A percentile compares a stretch with the other conserved stretches of the same genome.
Conservation (phyloP, 2,888 invertebrate species). For the Kryphioiulus occultus region DNA sequence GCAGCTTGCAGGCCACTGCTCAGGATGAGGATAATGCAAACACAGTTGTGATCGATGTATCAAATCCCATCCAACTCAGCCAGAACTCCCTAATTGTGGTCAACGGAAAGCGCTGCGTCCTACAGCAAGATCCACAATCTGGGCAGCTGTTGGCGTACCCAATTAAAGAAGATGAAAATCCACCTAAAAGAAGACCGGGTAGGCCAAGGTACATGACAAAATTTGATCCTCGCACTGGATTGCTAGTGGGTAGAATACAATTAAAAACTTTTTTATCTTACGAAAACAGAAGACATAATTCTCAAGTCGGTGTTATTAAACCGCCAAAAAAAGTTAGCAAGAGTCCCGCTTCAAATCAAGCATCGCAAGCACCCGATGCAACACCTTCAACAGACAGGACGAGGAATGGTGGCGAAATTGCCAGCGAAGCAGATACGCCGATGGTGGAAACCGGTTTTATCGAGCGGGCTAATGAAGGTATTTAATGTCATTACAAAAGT, state of each 20-base stretch:
- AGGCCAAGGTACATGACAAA: slow-evolving; percentile 53
- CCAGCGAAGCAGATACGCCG: not conserved
- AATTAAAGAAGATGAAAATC: slow-evolving; percentile 57
- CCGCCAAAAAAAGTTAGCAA: not conserved
- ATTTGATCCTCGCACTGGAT: too few species aligned
- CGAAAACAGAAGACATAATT: not conserved
- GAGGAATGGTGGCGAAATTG: not conserved
- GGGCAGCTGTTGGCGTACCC: slow-evolving; percentile 63
- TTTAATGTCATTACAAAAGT: not conserved
- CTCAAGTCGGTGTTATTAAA: not conserved
- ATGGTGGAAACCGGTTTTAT: slow-evolving; percentile 57
- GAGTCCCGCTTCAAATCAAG: not conserved
- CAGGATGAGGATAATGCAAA: slow-evolving; percentile 49
- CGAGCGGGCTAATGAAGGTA: slow-evolving; percentile 61
- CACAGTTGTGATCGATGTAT: slow-evolving; percentile 56
- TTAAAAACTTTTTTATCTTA: not conserved
- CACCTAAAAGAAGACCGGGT: slow-evolving; percentile 54
- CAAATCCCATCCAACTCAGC: slow-evolving; percentile 56
- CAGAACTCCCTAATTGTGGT: slow-evolving; percentile 60
- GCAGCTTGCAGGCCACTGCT: too few species aligned
- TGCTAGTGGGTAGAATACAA: too few species aligned
- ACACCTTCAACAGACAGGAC: not conserved
- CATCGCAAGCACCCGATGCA: not conserved
- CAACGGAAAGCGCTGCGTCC: slow-evolving; percentile 62
- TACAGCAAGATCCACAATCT: slow-evolving; percentile 61